Evolutionary conservation across 2,113 vertebrate species (phyloP).

Genomic region (Saimiri boliviensis): DNA sequence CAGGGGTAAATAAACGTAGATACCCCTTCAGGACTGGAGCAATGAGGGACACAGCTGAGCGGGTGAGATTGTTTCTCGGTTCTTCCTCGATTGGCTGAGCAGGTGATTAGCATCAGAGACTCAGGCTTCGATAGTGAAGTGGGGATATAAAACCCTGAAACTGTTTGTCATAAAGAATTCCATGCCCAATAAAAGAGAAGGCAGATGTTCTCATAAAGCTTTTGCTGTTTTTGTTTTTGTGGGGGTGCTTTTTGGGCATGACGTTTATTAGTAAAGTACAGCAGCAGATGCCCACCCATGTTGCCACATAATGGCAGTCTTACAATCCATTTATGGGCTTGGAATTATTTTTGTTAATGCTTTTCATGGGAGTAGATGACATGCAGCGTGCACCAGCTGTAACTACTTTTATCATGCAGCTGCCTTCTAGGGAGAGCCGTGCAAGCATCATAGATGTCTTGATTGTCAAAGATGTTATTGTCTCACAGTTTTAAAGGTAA

Average conservation of each 20-base stretch:
- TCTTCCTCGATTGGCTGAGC: constrained; percentile 10
- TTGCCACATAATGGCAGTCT: neutral
- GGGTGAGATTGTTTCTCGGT: neutral
- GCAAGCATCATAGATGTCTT: neutral
- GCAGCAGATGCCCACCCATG: constrained; percentile 21
- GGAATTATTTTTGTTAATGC: constrained; percentile 56
- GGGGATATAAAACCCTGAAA: constrained; percentile 43
- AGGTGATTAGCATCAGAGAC: constrained; percentile 33
- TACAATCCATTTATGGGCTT: neutral
- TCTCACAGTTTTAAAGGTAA: neutral
- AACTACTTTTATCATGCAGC: neutral
- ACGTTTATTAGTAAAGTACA: constrained; percentile 31
- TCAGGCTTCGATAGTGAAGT: neutral
- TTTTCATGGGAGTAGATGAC: constrained; percentile 64
- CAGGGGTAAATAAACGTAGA: neutral
- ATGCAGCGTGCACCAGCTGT: constrained; percentile 35
- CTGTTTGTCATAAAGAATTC: constrained; percentile 45
- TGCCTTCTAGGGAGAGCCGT: neutral
- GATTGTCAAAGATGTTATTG: neutral
- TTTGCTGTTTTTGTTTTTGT: constrained; percentile 58
- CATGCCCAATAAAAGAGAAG: constrained; percentile 49
- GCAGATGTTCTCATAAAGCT: constrained; percentile 66
- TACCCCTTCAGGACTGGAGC: neutral
- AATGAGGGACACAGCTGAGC: neutral
- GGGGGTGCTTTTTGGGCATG: neutral